phyloP scores from a whole-genome alignment of 92 coral and sea anemone genomes.

The Epizoanthus rinbou region DNA sequence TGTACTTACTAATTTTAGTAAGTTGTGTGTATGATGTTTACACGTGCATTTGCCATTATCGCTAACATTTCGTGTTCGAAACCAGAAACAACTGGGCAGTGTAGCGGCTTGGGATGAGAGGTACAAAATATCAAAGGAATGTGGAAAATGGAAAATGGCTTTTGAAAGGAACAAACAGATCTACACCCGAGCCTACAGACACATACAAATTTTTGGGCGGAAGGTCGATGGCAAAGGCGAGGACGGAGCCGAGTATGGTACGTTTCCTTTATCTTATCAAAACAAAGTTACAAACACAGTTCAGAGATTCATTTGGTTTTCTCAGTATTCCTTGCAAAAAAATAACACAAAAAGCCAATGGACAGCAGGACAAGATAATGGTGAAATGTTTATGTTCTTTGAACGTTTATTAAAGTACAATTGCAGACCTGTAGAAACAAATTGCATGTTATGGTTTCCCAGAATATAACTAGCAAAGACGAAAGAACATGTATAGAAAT shows the following conservation, averaged over 20 bases:
- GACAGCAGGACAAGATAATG: background rate
- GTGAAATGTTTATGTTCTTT: background rate
- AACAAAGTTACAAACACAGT: background rate
- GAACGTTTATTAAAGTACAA: background rate
- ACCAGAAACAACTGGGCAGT: background rate
- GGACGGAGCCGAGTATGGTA: slow-evolving; percentile 26
- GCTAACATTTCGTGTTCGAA: background rate
- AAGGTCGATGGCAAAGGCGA: slow-evolving; percentile 19
- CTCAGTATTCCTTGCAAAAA: background rate
- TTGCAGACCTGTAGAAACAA: background rate
- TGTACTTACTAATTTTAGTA: background rate
- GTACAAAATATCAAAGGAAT: background rate
- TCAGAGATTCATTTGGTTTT: background rate
- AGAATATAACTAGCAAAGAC: too few relatives aligned
- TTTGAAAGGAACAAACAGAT: slow-evolving; percentile 15
- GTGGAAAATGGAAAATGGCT: background rate
- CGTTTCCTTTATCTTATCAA: slow-evolving; percentile 17
- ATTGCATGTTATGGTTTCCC: background rate
- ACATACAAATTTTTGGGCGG: slow-evolving; percentile 32
- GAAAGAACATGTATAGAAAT: too few relatives aligned
- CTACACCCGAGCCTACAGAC: background rate
- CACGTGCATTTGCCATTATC: background rate
- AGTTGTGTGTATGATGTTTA: background rate
- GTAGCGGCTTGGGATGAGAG: background rate
- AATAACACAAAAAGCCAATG: background rate